These are phyloP conservation scores for Magallana ariakensis DNA, from an alignment of 1,140 invertebrate genomes.

Conservation along the genomic window DNA sequence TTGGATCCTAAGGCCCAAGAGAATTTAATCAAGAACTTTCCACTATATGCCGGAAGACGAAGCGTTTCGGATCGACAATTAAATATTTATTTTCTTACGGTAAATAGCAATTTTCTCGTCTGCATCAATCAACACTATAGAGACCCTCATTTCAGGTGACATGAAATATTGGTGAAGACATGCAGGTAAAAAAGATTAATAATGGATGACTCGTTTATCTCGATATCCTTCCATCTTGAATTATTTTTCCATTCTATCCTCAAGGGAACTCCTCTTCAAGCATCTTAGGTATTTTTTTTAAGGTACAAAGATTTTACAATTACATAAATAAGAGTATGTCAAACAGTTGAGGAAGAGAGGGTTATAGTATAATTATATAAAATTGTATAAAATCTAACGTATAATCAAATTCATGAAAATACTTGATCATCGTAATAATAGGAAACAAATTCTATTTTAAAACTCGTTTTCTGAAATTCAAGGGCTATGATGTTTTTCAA, in stretches of 20 bases:
- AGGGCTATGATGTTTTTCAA: too few species aligned
- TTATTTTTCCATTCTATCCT: constrained; percentile 7
- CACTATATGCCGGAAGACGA: constrained; percentile 30
- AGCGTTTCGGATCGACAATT: constrained; percentile 39
- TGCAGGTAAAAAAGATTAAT: constrained; percentile 40
- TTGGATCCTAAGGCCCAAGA: constrained; percentile 21
- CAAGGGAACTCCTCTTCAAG: neutral
- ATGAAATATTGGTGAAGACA: constrained; percentile 33
- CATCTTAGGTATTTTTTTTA: neutral
- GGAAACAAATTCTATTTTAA: too few species aligned
- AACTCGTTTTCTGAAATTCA: too few species aligned
- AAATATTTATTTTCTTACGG: constrained; percentile 50
- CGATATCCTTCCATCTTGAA: neutral
- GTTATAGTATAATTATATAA: too few species aligned
- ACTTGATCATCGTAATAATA: too few species aligned
- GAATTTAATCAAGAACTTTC: constrained; percentile 38
- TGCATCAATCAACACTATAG: constrained; percentile 37
- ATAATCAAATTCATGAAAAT: too few species aligned
- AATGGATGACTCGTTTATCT: constrained; percentile 29
- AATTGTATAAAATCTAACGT: too few species aligned
- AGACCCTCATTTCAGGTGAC: constrained; percentile 4
- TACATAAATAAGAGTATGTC: too few species aligned
- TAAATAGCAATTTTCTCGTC: constrained; percentile 45
- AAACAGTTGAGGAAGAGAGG: too few species aligned
- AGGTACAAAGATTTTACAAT: too few species aligned